Base-by-base conservation (phyloP, 2,888 invertebrate species). In the Odontomyia ornata region DNA sequence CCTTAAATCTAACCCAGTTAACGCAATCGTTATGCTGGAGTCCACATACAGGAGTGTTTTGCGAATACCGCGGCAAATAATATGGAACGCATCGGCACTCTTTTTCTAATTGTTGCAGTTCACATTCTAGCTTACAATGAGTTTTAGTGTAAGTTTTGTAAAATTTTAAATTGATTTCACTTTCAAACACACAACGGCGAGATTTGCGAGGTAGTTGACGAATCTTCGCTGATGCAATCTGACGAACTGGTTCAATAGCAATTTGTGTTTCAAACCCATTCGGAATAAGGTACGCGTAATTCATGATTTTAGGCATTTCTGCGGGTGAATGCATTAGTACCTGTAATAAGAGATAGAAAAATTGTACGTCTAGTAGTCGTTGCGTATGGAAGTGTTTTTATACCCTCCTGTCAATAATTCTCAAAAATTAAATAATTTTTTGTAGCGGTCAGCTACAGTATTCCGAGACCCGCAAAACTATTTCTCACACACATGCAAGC, bases 41-140 rank as follows among this genome's bases (percentile, higher is more conserved):
- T 4, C 92, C 92, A 83, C 94, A 94, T 64, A 93, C 90, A 30
- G 89, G 89, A 0, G 92, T 91, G 13, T 90, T 88, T 78, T 88
- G 89, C 79, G 91, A 90, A 84, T 93, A 91, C 91, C 83, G 86
- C n/a, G 88, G 88, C 83, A 85, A 84, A 71, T 83, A 85, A 79
- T 82, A 84, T 13, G 82, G 81, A 21, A 84, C 81, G 76, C 84
- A 86, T 46, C 82, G 83, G 77, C 85, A 85, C 77, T 82, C 81
- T 21, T 82, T 76, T 28, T 89, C 84, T 78, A 92, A 87, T 81
- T 93, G 91, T 80, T 90, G 90, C 0, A 94, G 92, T 84, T 93
- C 91, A 84, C 94, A 94, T 85, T 94, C 94, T 86, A 93, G 89
- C 83, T 91, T 90, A 83, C 94, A 94, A 84, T 94, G 94, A 79